A percentile compares a stretch with the other conserved stretches of the same genome.
These are phyloP conservation scores for Drosophila phalerata DNA, from an alignment of 2,888 invertebrate genomes.

Conservation along the genomic window DNA sequence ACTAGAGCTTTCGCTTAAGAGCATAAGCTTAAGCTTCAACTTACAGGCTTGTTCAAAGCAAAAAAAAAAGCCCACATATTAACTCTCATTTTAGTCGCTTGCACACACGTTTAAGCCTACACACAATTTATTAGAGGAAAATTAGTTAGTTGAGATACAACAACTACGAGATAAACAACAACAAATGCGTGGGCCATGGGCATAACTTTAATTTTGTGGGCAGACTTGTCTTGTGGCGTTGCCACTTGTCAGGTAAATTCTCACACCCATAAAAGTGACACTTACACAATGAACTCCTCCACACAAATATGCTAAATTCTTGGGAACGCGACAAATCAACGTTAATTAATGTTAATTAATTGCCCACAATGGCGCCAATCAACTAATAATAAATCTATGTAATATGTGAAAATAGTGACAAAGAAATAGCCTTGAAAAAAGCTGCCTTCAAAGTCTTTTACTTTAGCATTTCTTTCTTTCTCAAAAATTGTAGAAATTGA, in stretches of 20 bases:
- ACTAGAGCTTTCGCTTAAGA: conserved; percentile 26
- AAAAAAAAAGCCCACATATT: conserved; percentile 56
- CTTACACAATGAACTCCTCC: conserved; percentile 30
- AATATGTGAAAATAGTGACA: conserved; percentile 17
- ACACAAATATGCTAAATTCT: conserved; percentile 40
- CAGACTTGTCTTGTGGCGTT: conserved; percentile 36
- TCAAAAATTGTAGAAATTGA: no score
- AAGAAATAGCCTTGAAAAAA: conserved; percentile 6
- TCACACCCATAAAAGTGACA: conserved; percentile 61
- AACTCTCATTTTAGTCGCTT: conserved; percentile 39
- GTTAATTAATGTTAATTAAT: conserved; percentile 63
- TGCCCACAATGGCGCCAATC: conserved; percentile 39
- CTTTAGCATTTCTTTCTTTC: no score
- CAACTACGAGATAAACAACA: neutral
- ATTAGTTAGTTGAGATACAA: conserved; percentile 39
- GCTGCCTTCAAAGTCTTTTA: neutral
- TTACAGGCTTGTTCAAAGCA: conserved; percentile 37
- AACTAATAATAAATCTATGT: conserved; percentile 29
- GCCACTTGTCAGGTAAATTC: conserved; percentile 49
- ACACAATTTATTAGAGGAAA: conserved; percentile 31
- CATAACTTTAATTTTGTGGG: conserved; percentile 63
- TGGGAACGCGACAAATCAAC: conserved; percentile 24
- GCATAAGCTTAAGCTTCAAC: conserved; percentile 41
- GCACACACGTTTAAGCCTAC: conserved; percentile 25
- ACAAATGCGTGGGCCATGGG: conserved; percentile 42